A percentile compares a stretch with the other conserved stretches of the same genome.
phyloP scores from a whole-genome alignment of 2,113 vertebrate species.

The Pachycephala philippinensis region DNA sequence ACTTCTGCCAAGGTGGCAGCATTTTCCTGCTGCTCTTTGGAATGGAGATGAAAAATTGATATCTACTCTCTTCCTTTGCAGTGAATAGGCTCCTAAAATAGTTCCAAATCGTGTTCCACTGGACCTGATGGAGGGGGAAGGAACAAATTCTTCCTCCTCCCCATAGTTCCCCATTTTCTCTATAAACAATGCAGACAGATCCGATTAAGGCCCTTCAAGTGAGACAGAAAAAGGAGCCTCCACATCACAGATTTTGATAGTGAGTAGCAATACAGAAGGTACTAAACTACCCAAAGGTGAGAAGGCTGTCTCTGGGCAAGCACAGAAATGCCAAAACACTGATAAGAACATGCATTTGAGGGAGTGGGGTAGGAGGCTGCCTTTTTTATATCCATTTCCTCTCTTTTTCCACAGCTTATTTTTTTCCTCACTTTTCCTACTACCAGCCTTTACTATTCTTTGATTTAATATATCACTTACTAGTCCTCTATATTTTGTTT shows the following conservation, averaged over 20 bases:
- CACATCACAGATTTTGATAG: background rate
- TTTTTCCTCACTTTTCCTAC: background rate
- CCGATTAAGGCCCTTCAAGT: background rate
- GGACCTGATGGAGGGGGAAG: background rate
- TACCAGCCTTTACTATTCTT: background rate
- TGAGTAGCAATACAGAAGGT: background rate
- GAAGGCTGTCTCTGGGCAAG: background rate
- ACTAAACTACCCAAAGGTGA: background rate
- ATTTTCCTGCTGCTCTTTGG: background rate
- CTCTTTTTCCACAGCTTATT: background rate
- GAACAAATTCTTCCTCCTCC: background rate
- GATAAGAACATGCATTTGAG: fast-evolving
- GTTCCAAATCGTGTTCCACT: background rate
- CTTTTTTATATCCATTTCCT: background rate
- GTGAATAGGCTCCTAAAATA: background rate
- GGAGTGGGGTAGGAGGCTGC: background rate
- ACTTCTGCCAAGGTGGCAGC: background rate
- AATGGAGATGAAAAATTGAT: background rate
- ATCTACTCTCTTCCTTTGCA: background rate
- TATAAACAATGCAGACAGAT: background rate
- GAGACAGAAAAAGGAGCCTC: background rate
- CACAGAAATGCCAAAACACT: background rate
- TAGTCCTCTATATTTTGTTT: background rate
- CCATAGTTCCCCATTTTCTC: background rate
- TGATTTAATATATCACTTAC: background rate